Evolutionary conservation across 30 jellyfish, hydroid and myxozoan species (phyloP).

Genomic region (Cassiopea andromeda): DNA sequence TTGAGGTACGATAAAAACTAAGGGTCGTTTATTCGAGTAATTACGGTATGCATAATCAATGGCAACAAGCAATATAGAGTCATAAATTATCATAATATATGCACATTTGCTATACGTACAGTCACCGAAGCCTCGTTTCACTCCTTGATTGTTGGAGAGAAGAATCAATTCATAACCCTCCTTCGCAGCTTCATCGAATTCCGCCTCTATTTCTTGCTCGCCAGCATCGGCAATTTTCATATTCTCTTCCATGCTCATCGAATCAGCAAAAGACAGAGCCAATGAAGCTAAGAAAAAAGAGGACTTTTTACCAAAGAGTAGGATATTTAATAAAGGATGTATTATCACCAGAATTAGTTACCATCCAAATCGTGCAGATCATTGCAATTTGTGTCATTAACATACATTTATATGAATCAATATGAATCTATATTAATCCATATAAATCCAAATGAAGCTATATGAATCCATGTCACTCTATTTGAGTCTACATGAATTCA

Average conservation of each 20-base stretch:
- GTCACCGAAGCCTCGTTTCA: conserved; percentile 38
- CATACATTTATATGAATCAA: too few relatives aligned
- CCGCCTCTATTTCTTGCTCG: conserved; percentile 53
- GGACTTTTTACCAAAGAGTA: background rate
- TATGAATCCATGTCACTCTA: too few relatives aligned
- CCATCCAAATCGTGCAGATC: too few relatives aligned
- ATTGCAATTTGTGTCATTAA: too few relatives aligned
- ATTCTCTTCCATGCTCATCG: conserved; percentile 13
- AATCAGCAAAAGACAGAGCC: conserved; percentile 34
- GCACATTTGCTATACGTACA: background rate
- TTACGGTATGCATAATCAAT: too few relatives aligned
- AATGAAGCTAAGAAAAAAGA: conserved; percentile 1
- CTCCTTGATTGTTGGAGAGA: background rate
- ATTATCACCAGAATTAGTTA: too few relatives aligned
- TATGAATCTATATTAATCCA: too few relatives aligned
- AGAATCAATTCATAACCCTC: conserved; percentile 37
- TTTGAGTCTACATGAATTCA: background rate
- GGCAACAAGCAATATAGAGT: too few relatives aligned
- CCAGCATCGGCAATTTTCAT: conserved; percentile 41
- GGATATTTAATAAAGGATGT: background rate
- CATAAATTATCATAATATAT: background rate
- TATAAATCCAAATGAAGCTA: too few relatives aligned
- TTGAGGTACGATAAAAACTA: too few relatives aligned
- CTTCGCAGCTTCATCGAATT: conserved; percentile 21
- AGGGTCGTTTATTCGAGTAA: too few relatives aligned